Evolutionary conservation across 2,888 invertebrate genomes (phyloP).

Genomic region (Automeris io): DNA sequence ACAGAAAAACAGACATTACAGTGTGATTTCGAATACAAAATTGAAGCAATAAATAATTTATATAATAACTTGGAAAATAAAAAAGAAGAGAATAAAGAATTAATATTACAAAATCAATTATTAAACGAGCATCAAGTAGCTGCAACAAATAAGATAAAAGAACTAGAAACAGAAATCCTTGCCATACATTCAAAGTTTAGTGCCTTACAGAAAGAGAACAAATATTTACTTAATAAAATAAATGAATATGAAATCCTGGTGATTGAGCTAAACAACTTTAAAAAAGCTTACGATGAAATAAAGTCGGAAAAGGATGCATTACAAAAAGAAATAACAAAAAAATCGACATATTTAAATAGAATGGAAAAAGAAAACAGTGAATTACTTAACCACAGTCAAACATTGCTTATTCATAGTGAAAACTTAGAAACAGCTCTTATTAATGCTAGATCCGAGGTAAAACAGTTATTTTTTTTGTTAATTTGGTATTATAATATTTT

Average conservation of each 20-base stretch:
- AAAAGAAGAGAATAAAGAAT: conserved; percentile 38
- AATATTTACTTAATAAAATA: conserved; percentile 34
- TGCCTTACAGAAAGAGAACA: conserved; percentile 37
- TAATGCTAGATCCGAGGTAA: conserved; percentile 46
- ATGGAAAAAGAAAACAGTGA: conserved; percentile 38
- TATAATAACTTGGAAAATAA: conserved; percentile 33
- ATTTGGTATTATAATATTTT: neutral
- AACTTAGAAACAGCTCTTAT: conserved; percentile 48
- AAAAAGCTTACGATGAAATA: conserved; percentile 27
- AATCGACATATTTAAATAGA: conserved; percentile 27
- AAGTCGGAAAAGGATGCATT: conserved; percentile 41
- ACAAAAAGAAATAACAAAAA: conserved; percentile 30
- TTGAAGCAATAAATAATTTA: conserved; percentile 33
- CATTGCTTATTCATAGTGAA: conserved; percentile 38
- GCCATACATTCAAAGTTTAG: conserved; percentile 28
- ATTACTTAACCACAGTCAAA: conserved; percentile 34
- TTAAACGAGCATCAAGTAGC: conserved; percentile 27
- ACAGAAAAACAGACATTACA: conserved; percentile 32
- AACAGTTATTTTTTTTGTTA: neutral
- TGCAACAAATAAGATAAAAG: conserved; percentile 24
- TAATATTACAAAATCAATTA: conserved; percentile 28
- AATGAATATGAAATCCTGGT: conserved; percentile 37
- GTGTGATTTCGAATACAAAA: conserved; percentile 32
- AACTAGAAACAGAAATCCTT: conserved; percentile 37
- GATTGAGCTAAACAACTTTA: conserved; percentile 34